phyloP scores from a whole-genome alignment of 2,113 vertebrate genomes.

The Corvus moneduloides region DNA sequence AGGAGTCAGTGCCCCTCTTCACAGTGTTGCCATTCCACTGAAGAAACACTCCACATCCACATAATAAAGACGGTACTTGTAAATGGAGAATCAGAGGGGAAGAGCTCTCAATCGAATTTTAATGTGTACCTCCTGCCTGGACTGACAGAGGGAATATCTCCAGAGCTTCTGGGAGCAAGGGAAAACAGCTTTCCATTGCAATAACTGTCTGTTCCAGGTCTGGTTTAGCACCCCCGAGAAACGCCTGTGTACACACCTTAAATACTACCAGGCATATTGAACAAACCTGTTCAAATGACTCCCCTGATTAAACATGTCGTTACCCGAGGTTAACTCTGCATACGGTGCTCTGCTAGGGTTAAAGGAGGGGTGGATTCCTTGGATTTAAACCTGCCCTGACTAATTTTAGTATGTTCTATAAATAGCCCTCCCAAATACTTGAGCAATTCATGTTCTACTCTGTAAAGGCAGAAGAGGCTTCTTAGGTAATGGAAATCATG shows the following conservation, averaged over 20 bases:
- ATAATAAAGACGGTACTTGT: not conserved
- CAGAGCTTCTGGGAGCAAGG: not conserved
- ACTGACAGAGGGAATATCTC: not conserved
- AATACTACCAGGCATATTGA: not conserved
- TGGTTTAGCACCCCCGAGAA: not conserved
- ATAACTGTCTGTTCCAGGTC: not conserved
- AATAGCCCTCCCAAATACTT: constrained; percentile 11
- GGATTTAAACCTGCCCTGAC: not conserved
- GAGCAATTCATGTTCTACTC: not conserved
- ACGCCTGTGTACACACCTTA: not conserved
- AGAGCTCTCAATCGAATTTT: not conserved
- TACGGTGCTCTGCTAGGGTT: not conserved
- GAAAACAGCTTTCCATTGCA: not conserved
- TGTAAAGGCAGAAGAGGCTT: not conserved
- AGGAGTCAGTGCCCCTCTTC: not conserved
- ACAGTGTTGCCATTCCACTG: not conserved
- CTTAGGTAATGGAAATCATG: constrained; percentile 18
- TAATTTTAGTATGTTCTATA: not conserved
- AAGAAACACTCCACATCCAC: not conserved
- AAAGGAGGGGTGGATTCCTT: not conserved
- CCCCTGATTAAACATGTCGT: not conserved
- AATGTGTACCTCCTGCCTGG: not conserved
- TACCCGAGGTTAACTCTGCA: not conserved
- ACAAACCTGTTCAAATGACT: not conserved
- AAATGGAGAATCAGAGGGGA: not conserved